A percentile compares a stretch with the other conserved stretches of the same genome.
Conservation (phyloP, 2,888 invertebrate genomes). For the Dryococelus australis region DNA sequence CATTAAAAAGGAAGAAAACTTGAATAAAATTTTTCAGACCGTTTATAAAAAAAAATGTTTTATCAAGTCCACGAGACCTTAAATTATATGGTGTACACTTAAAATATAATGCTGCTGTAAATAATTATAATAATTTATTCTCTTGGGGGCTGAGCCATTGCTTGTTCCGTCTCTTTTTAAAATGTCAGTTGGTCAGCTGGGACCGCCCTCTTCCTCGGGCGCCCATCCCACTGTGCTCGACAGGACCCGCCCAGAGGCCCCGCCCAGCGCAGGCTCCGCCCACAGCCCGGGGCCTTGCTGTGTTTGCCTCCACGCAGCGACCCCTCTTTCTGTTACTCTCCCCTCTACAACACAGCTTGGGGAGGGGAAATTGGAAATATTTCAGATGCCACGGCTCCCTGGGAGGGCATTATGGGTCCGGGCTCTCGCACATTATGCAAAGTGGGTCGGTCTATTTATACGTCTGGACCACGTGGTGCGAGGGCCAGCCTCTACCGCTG, state of each 20-base stretch:
- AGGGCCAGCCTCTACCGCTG: not conserved
- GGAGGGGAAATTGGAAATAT: not conserved
- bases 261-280: not conserved
- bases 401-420: not conserved
- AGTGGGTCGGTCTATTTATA: not conserved
- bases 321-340: not conserved
- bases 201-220: not conserved
- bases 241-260: not conserved
- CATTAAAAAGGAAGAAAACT: no score
- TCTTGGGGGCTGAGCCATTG: not conserved
- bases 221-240: not conserved
- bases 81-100: conserved; percentile 1
- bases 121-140: conserved; percentile 16
- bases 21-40: no score
- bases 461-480: not conserved
- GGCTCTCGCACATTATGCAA: not conserved
- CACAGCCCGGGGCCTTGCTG: not conserved
- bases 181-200: not conserved
- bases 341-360: not conserved
- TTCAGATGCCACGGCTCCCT: not conserved
- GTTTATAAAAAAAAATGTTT: not conserved
- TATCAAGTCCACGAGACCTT: conserved; percentile 6
- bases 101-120: conserved; percentile 2
- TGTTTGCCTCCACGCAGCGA: not conserved
- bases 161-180: not conserved